These are phyloP conservation scores for Trichomalopsis sarcophagae DNA, from an alignment of 1,140 invertebrate genomes.

Conservation along the genomic window DNA sequence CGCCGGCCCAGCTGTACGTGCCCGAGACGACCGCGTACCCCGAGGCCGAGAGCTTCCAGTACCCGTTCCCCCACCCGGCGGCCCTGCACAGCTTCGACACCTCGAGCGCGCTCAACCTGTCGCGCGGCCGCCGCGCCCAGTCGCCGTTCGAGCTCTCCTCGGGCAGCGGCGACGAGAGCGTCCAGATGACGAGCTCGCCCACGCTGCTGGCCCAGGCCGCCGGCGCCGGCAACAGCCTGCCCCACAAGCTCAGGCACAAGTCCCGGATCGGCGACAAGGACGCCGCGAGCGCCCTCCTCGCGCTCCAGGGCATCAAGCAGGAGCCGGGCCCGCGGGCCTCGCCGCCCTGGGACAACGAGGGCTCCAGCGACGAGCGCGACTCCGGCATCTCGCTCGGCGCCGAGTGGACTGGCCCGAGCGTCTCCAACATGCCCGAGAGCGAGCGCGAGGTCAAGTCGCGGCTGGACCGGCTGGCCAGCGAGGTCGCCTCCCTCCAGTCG, in stretches of 20 bases:
- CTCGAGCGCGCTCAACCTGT: slow-evolving; percentile 80
- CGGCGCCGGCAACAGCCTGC: slow-evolving; percentile 79
- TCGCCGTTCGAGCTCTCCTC: slow-evolving; percentile 83
- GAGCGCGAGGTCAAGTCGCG: slow-evolving; percentile 88
- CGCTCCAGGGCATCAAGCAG: slow-evolving; percentile 88
- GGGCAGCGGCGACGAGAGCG: slow-evolving; percentile 82
- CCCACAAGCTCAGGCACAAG: slow-evolving; percentile 93
- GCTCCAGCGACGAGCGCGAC: slow-evolving; percentile 90
- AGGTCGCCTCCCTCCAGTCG: slow-evolving; percentile 92
- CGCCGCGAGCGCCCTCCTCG: slow-evolving; percentile 85
- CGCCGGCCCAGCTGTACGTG: slow-evolving; percentile 69
- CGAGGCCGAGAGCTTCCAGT: slow-evolving; percentile 72
- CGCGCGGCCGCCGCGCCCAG: slow-evolving; percentile 71
- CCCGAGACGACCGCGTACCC: slow-evolving; percentile 66
- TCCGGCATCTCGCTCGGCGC: slow-evolving; percentile 89
- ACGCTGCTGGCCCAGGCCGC: slow-evolving; percentile 63
- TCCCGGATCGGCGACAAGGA: slow-evolving; percentile 92
- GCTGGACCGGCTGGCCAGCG: slow-evolving; percentile 88
- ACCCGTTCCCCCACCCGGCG: slow-evolving; percentile 75
- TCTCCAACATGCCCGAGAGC: slow-evolving; percentile 75
- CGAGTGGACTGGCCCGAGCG: slow-evolving; percentile 75
- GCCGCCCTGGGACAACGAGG: slow-evolving; percentile 87
- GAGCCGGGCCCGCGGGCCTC: slow-evolving; percentile 87
- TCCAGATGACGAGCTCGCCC: slow-evolving; percentile 53
- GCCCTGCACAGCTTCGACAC: slow-evolving; percentile 73